These are phyloP conservation scores for Muscicapa striata DNA, from an alignment of 2,797 vertebrate genomes.

Conservation along the genomic window DNA sequence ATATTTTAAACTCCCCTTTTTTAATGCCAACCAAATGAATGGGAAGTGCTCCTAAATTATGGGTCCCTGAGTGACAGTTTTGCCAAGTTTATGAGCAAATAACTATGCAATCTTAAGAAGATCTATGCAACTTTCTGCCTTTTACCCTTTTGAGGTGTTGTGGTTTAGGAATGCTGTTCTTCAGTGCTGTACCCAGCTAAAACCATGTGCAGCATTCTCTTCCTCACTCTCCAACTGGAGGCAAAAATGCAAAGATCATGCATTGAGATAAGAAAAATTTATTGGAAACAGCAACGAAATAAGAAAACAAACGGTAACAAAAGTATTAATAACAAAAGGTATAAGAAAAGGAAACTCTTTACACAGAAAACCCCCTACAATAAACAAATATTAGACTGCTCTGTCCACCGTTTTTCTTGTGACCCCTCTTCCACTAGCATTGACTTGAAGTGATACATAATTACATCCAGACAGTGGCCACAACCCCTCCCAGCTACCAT, in stretches of 20 bases:
- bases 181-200: background rate
- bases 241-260: background rate
- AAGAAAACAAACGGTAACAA: background rate
- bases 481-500: too few species aligned
- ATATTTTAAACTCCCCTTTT: background rate
- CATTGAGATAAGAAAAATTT: background rate
- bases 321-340: background rate
- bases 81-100: background rate
- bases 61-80: background rate
- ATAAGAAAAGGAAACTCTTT: background rate
- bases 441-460: background rate
- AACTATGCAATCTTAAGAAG: background rate
- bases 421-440: background rate
- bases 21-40: background rate
- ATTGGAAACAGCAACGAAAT: background rate
- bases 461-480: background rate
- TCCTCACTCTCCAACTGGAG: background rate
- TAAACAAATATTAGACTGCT: background rate
- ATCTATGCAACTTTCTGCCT: background rate
- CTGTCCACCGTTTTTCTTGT: background rate
- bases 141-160: background rate
- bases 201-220: background rate
- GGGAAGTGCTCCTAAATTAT: background rate
- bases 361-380: background rate
- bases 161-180: rapidly evolving